Evolutionary conservation across 1,140 invertebrate genomes (phyloP), one percentile per base, ranked within the genome.

Genomic region (Pseudomyrmex flavicornis): DNA sequence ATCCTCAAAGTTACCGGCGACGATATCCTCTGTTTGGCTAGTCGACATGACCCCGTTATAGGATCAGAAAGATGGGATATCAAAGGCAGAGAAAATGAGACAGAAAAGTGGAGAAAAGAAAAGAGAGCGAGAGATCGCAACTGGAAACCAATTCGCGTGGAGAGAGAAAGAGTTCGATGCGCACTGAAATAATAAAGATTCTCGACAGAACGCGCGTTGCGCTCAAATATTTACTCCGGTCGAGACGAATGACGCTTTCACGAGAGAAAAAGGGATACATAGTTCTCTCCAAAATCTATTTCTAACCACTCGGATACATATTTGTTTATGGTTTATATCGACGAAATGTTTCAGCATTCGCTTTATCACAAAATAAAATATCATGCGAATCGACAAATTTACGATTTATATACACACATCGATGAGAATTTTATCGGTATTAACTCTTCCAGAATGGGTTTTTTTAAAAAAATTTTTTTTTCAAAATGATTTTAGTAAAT

Each of bases 151-250:
- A 56, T 74, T 58, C 17, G 44, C 17, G 74, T 63, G 62, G 26
- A 58, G 26, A 46, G n/a, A n/a, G 48, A 10, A 50, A 48, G 54
- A 35, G 68, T 80, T 82, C 52, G 70, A 77, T 83, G 68, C 63
- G 59, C 59, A 48, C 15, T 75, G 74, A 85, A 89, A 89, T 86
- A 89, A 89, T 89, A 87, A 89, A 87, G 83, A 76, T 87, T 82
- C 59, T 56, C 56, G 48, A 35, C 22, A 50, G 26, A 52, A 2
- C 26, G n/a, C 50, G 54, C 20, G 44, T 4, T 15, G 44, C 75
- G n/a, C 62, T 72, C 63, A 87, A 88, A 88, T 88, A 88, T 88
- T 88, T 80, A 63, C 70, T 58, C 20, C 75, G 26, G 56, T 79
- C 50, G 22, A 58, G 59, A 7, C 17, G 35, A 9, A 2, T 26